Percentiles rank a stretch among this genome's conserved stretches.
Conservation (phyloP, 2,113 vertebrate species). For the Tricholaema leucomelas region DNA sequence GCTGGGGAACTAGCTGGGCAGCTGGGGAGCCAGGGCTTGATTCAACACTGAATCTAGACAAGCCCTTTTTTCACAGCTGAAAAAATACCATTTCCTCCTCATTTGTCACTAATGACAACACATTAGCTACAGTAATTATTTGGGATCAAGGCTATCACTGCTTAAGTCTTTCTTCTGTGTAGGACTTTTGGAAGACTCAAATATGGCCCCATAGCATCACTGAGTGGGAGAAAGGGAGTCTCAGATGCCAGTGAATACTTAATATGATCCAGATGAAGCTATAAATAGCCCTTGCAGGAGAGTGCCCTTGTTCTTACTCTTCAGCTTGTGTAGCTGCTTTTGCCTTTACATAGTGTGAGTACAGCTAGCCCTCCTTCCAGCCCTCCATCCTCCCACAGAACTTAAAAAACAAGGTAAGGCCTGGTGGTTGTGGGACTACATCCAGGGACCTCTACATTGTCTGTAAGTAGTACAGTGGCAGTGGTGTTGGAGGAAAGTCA, state of each 20-base stretch:
- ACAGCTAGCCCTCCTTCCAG: not conserved
- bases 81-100: not conserved
- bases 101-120: conserved; percentile 17
- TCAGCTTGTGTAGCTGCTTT: not conserved
- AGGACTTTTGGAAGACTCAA: not conserved
- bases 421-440: not conserved
- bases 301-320: not conserved
- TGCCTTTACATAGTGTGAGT: not conserved
- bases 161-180: not conserved
- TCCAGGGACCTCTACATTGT: not conserved
- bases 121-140: not conserved
- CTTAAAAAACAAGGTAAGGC: not conserved
- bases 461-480: not conserved
- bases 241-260: not conserved
- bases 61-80: not conserved
- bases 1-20: not conserved
- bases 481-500: not conserved
- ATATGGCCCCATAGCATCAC: not conserved
- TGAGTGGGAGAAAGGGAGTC: not conserved
- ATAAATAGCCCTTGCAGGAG: not conserved
- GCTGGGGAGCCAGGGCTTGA: not conserved
- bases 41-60: not conserved
- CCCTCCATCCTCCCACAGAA: not conserved
- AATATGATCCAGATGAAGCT: not conserved
- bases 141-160: not conserved